Conservation (phyloP, 2,797 vertebrate species). For the Ceyx erithaca region DNA sequence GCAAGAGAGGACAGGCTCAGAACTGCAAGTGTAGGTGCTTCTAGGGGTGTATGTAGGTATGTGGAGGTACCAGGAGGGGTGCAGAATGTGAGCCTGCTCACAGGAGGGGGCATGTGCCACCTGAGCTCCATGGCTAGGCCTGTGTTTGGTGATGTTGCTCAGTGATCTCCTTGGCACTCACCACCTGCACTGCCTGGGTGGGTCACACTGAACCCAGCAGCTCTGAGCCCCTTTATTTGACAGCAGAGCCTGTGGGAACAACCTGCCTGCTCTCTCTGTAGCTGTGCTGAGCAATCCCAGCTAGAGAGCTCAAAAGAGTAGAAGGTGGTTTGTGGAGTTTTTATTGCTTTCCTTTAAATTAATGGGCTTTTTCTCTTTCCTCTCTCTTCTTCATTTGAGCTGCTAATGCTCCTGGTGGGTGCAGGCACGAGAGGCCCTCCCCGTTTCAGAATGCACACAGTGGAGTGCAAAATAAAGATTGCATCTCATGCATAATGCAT, state of each 20-base stretch:
- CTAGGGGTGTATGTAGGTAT: rapidly evolving
- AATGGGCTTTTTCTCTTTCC: neutral
- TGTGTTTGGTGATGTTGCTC: neutral
- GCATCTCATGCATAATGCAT: constrained; percentile 70
- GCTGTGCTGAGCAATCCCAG: neutral
- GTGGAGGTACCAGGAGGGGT: neutral
- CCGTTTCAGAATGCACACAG: constrained; percentile 39
- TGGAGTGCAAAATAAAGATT: constrained; percentile 48
- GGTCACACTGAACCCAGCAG: rapidly evolving
- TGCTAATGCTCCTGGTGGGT: constrained; percentile 22
- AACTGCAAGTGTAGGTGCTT: rapidly evolving
- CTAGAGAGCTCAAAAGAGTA: neutral
- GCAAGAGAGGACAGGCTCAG: neutral
- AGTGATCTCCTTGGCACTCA: rapidly evolving
- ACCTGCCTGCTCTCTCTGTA: neutral
- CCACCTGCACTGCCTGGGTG: rapidly evolving
- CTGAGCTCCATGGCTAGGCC: rapidly evolving
- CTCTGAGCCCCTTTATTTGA: neutral
- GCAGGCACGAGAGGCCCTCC: neutral
- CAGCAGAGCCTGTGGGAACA: neutral
- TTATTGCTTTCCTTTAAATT: neutral
- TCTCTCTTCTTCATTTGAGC: neutral
- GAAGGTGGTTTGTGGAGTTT: neutral
- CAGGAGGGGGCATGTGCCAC: neutral
- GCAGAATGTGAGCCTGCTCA: neutral